A percentile compares a stretch with the other conserved stretches of the same genome.
Conservation (phyloP, 1,140 invertebrate species). For the Ceratina australensis region DNA sequence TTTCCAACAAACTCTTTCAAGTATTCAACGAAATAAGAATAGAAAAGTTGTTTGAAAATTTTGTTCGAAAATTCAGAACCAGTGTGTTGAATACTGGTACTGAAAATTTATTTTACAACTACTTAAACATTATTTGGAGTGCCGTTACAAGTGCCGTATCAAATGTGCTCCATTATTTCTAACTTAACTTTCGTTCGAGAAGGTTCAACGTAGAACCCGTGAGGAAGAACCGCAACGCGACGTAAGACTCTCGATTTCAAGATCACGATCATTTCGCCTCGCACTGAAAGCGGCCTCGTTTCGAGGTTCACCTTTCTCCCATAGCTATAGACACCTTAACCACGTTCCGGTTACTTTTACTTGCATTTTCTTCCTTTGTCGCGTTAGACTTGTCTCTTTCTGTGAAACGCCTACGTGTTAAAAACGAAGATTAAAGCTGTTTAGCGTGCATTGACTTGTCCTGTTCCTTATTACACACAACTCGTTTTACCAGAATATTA, state of each 20-base stretch:
- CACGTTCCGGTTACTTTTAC: constrained; percentile 47
- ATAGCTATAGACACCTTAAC: constrained; percentile 36
- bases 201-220: background rate
- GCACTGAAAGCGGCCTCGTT: constrained; percentile 78
- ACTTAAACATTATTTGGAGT: too few species aligned
- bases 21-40: too few species aligned
- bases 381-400: background rate
- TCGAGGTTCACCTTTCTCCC: constrained; percentile 74
- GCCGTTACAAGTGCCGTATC: too few species aligned
- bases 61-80: too few species aligned
- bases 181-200: constrained; percentile 19
- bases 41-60: too few species aligned
- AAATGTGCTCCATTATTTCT: too few species aligned
- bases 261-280: constrained; percentile 76
- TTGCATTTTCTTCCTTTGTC: background rate
- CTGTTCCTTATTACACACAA: background rate
- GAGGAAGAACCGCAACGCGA: constrained; percentile 20
- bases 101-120: too few species aligned
- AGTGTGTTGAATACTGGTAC: too few species aligned
- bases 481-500: too few species aligned
- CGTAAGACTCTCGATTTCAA: constrained; percentile 74
- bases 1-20: too few species aligned
- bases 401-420: background rate
- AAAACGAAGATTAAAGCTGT: background rate
- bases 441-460: background rate